These are phyloP conservation scores for Cephonodes hylas DNA, from an alignment of 2,888 invertebrate species.

Conservation along the genomic window DNA sequence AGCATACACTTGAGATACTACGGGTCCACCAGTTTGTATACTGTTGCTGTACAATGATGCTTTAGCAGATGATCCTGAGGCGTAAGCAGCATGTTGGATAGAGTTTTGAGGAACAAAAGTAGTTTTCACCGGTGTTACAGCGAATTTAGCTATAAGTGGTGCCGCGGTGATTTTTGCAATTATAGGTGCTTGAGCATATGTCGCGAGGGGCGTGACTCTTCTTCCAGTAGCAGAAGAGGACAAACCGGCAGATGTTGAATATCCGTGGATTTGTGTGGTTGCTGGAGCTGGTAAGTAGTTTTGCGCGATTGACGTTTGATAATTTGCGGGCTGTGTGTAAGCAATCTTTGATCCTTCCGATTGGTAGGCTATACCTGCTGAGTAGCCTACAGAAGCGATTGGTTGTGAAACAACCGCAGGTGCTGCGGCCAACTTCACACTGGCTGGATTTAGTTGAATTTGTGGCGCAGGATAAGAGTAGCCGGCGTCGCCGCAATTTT, in stretches of 20 bases:
- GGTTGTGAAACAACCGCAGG: slow-evolving; percentile 36
- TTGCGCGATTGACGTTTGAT: slow-evolving; percentile 40
- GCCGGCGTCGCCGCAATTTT: slow-evolving; percentile 65
- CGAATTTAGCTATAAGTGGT: slow-evolving; percentile 65
- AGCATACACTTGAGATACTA: slow-evolving; percentile 71
- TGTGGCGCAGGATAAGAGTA: slow-evolving; percentile 80
- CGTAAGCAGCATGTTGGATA: slow-evolving; percentile 49
- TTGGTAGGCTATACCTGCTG: slow-evolving; percentile 48
- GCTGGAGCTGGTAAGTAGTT: slow-evolving; percentile 44
- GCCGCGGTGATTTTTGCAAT: slow-evolving; percentile 74
- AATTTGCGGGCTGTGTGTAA: slow-evolving; percentile 53
- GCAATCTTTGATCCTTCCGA: slow-evolving; percentile 51
- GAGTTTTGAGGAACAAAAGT: slow-evolving; percentile 59
- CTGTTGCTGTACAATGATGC: slow-evolving; percentile 61
- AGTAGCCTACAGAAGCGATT: slow-evolving; percentile 33
- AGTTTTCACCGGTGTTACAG: slow-evolving; percentile 56
- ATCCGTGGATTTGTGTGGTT: slow-evolving; percentile 74
- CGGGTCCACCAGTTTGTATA: slow-evolving; percentile 62
- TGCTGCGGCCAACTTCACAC: slow-evolving; percentile 46
- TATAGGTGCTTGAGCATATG: slow-evolving; percentile 78
- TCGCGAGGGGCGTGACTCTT: slow-evolving; percentile 64
- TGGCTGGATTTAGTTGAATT: slow-evolving; percentile 71
- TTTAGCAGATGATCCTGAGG: slow-evolving; percentile 61
- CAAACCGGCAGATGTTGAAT: slow-evolving; percentile 77
- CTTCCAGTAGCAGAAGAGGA: slow-evolving; percentile 56